Evolutionary conservation across 2,888 invertebrate genomes (phyloP).

Genomic region (Drosophila greeni): DNA sequence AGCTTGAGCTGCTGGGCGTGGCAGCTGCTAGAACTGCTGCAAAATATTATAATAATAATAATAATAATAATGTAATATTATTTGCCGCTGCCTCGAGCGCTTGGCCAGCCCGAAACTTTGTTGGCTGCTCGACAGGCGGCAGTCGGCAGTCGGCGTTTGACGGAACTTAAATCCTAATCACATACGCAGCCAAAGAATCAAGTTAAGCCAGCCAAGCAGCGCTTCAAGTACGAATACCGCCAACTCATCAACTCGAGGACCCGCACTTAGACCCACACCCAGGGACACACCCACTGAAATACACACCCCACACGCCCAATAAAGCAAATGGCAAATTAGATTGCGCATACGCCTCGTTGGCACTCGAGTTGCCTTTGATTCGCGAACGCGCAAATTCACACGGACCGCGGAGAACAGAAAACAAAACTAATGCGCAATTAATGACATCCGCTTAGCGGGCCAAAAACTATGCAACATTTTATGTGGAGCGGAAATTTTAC

Average conservation of each 20-base stretch:
- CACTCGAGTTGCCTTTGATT: constrained; percentile 47
- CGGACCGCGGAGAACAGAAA: constrained; percentile 13
- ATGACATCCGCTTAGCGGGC: constrained; percentile 54
- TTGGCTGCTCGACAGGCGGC: constrained; percentile 24
- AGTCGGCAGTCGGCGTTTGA: neutral
- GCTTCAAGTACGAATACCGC: constrained; percentile 21
- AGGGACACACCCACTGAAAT: neutral
- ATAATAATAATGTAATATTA: constrained; percentile 33
- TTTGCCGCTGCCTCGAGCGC: constrained; percentile 18
- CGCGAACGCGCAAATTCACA: constrained; percentile 27
- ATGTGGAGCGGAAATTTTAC: constrained; percentile 51
- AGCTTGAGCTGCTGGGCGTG: constrained; percentile 55
- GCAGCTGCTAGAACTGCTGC: constrained; percentile 24
- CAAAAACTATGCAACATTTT: constrained; percentile 48
- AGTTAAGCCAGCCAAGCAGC: constrained; percentile 26
- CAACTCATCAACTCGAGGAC: constrained; percentile 30
- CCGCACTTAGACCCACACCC: neutral
- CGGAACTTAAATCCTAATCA: constrained; percentile 34
- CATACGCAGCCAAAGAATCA: constrained; percentile 28
- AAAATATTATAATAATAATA: constrained; percentile 38
- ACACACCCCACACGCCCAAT: neutral
- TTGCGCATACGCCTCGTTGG: constrained; percentile 44
- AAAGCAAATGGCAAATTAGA: constrained; percentile 36
- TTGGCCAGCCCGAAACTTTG: constrained; percentile 28
- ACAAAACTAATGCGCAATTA: constrained; percentile 53